A percentile compares a stretch with the other conserved stretches of the same genome.
phyloP scores from a whole-genome alignment of 2,797 vertebrate genomes.

The Sebastes hubbsi region DNA sequence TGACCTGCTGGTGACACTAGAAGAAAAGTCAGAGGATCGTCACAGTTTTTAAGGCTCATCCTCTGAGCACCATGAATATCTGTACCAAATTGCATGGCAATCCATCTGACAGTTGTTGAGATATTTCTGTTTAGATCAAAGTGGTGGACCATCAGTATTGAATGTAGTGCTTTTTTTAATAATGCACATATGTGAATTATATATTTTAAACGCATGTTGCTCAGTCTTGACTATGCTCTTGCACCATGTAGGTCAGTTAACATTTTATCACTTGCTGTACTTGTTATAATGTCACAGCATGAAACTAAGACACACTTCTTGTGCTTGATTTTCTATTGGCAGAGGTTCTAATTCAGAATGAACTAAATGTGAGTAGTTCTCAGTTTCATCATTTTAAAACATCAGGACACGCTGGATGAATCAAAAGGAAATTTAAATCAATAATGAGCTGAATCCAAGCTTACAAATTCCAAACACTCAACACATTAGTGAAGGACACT shows the following conservation, averaged over 20 bases:
- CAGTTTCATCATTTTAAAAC: background rate
- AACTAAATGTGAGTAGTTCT: background rate
- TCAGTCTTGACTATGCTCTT: background rate
- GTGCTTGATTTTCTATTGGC: background rate
- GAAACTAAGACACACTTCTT: background rate
- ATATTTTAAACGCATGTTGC: conserved; percentile 13
- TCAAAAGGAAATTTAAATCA: background rate
- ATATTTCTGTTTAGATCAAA: background rate
- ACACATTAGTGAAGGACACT: background rate
- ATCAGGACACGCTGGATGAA: background rate
- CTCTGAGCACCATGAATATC: background rate
- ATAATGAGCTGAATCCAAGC: background rate
- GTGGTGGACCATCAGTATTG: background rate
- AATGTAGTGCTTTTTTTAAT: background rate
- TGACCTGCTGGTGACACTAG: too few species aligned
- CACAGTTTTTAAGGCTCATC: background rate
- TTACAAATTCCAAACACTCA: background rate
- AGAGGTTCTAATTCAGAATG: background rate
- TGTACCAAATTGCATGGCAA: background rate
- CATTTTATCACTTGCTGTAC: conserved; percentile 22
- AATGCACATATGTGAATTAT: background rate
- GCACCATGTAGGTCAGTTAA: conserved; percentile 21
- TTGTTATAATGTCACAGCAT: background rate
- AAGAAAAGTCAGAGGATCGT: background rate
- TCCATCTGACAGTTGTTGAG: background rate